A percentile compares a stretch with the other conserved stretches of the same genome.
These are phyloP conservation scores for Proales similis DNA, from an alignment of 1,140 invertebrate species.

Conservation along the genomic window DNA sequence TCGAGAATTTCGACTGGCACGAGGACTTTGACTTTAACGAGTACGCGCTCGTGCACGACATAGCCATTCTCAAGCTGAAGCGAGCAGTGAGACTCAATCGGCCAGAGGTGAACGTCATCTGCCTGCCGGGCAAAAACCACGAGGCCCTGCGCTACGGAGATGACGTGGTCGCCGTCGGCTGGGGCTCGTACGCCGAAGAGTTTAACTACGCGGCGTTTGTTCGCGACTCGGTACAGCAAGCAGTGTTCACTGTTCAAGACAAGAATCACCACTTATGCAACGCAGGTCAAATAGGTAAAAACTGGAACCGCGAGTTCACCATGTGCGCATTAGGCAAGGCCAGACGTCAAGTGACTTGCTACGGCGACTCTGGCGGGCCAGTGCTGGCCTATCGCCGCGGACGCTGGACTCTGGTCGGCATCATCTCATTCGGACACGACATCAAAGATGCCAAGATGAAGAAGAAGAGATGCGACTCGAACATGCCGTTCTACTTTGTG, in stretches of 20 bases:
- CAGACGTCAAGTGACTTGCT: slow-evolving; percentile 11
- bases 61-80: slow-evolving; percentile 20
- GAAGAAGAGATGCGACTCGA: slow-evolving; percentile 5
- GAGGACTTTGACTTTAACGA: slow-evolving; percentile 4
- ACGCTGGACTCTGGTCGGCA: slow-evolving; percentile 15
- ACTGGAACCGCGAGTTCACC: slow-evolving; percentile 15
- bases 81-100: slow-evolving; percentile 19
- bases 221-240: slow-evolving; percentile 21
- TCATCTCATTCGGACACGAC: slow-evolving; percentile 35
- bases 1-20: slow-evolving; percentile 22
- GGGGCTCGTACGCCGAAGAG: slow-evolving; percentile 31
- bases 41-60: slow-evolving; percentile 2
- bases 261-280: slow-evolving; percentile 4
- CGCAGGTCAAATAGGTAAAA: slow-evolving; percentile 10
- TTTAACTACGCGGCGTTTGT: slow-evolving; percentile 1
- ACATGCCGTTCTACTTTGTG: slow-evolving; percentile 31
- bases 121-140: not conserved
- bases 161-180: slow-evolving; percentile 25
- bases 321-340: slow-evolving; percentile 11
- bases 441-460: not conserved
- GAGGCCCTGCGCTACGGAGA: not conserved
- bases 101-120: slow-evolving; percentile 33
- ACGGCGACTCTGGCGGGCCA: slow-evolving; percentile 33
- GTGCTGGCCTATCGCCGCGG: slow-evolving; percentile 2
- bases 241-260: slow-evolving; percentile 17